Evolutionary conservation across 2,113 vertebrate species (phyloP), one percentile per base, ranked within the genome.

Genomic region (Procavia capensis): DNA sequence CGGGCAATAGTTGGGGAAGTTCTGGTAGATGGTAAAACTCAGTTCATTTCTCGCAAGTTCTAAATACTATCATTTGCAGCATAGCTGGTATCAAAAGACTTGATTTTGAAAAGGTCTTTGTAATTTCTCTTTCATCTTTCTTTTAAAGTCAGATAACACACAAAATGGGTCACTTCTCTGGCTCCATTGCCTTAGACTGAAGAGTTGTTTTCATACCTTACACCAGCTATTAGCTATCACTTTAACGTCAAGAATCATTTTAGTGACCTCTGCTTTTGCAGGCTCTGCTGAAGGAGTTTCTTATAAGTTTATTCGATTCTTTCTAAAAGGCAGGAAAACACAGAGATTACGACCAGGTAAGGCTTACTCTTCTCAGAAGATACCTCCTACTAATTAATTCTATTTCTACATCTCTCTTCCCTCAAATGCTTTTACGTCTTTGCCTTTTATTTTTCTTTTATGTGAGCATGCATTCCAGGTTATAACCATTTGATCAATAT

Each of bases 401-500:
- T 92, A 63, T 96, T 95, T 95, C 83, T 94, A 84, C 88, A 47
- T 88, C 72, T 86, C 59, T 95, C 94, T 92, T 86, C 83, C 82
- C 96, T 97, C 91, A 96, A 94, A 70, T 89, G 75, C 82, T 66
- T 93, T 92, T 95, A 95, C 80, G 87, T 92, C 93, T 96, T 94
- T 91, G 83, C 34, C 6, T 93, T 95, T 96, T 95, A 88, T 88
- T 97, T 96, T 94, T 90, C 80, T 97, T 91, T 97, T 93, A 95
- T 95, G 85, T 89, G 94, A 95, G 86, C 47, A 36, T 79, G 90
- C 86, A 81, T 93, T 95, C 93, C 59, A 91, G 76, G 90, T 90
- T 86, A 94, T 72, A 95, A 95, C 75, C 82, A 63, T 96, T 96
- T 94, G 88, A 98, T 97, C 96, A 92, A 96, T 97, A 97, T 95